A percentile compares a stretch with the other conserved stretches of the same genome.
These are phyloP conservation scores for Geothlypis trichas DNA, from an alignment of 2,113 vertebrate species.

Conservation along the genomic window DNA sequence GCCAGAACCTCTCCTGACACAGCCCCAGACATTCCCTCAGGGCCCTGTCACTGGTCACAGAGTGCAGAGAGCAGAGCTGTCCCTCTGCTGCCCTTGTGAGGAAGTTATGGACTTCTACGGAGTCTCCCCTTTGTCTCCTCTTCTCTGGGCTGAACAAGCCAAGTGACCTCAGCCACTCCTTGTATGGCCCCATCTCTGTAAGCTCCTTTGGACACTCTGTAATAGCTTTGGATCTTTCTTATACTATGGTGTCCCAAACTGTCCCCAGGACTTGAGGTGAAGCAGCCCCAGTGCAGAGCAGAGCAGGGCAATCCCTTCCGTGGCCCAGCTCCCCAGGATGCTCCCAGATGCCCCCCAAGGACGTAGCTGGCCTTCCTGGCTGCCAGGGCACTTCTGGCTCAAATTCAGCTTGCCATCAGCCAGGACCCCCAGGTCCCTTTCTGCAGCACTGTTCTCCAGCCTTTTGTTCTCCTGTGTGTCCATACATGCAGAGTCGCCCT, in stretches of 20 bases:
- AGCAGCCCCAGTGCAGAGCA: neutral
- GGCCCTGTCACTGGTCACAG: neutral
- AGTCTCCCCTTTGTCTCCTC: neutral
- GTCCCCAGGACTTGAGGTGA: too few species aligned
- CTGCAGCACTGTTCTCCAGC: neutral
- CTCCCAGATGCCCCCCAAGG: too few species aligned
- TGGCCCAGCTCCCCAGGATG: too few species aligned
- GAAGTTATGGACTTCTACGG: neutral
- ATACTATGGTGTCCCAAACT: neutral
- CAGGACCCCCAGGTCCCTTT: neutral
- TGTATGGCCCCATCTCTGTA: neutral
- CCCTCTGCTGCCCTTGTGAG: neutral
- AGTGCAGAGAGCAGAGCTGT: neutral
- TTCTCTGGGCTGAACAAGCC: neutral
- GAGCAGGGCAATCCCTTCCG: neutral
- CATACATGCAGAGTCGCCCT: neutral
- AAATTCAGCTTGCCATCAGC: neutral
- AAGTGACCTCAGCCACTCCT: neutral
- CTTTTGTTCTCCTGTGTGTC: neutral
- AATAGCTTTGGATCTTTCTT: neutral
- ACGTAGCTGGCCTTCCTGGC: neutral
- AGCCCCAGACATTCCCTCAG: neutral
- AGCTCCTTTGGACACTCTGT: neutral
- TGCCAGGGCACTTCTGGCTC: neutral
- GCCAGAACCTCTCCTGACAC: neutral